phyloP scores from a whole-genome alignment of 2,888 invertebrate genomes.

The Papilio protenor region DNA sequence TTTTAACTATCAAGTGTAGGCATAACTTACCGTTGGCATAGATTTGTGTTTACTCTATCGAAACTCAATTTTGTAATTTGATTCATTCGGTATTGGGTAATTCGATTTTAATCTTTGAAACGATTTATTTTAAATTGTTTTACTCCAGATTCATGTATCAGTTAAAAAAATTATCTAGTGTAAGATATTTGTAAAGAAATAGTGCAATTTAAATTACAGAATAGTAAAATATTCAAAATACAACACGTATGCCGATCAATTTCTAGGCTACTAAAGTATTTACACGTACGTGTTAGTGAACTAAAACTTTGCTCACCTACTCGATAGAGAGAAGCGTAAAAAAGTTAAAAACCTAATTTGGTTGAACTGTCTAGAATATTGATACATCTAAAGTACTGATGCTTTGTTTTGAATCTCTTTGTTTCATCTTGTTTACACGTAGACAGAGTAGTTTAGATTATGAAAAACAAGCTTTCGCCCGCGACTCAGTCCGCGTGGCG shows the following conservation, averaged over 20 bases:
- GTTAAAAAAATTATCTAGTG: neutral
- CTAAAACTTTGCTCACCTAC: slow-evolving; percentile 15
- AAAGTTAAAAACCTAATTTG: slow-evolving; percentile 28
- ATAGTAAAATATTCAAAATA: neutral
- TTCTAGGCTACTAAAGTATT: slow-evolving; percentile 28
- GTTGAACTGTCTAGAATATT: slow-evolving; percentile 7
- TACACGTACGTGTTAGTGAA: slow-evolving; percentile 28
- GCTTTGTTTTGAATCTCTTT: neutral
- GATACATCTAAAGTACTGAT: neutral
- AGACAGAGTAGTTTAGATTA: no score
- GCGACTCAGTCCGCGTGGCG: no score
- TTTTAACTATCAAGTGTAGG: slow-evolving; percentile 44
- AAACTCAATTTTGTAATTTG: slow-evolving; percentile 28
- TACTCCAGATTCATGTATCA: neutral
- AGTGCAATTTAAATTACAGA: neutral
- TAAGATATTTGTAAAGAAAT: neutral
- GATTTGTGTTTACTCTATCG: slow-evolving; percentile 37
- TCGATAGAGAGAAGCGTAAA: slow-evolving; percentile 10
- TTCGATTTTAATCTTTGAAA: neutral
- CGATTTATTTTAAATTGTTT: slow-evolving; percentile 1
- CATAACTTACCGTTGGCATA: slow-evolving; percentile 42
- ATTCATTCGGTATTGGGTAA: slow-evolving; percentile 4
- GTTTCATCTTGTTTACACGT: neutral
- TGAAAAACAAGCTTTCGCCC: no score
- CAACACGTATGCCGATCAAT: slow-evolving; percentile 27